These are phyloP conservation scores for Diachasmimorpha longicaudata DNA, from an alignment of 1,140 invertebrate species.

Conservation along the genomic window DNA sequence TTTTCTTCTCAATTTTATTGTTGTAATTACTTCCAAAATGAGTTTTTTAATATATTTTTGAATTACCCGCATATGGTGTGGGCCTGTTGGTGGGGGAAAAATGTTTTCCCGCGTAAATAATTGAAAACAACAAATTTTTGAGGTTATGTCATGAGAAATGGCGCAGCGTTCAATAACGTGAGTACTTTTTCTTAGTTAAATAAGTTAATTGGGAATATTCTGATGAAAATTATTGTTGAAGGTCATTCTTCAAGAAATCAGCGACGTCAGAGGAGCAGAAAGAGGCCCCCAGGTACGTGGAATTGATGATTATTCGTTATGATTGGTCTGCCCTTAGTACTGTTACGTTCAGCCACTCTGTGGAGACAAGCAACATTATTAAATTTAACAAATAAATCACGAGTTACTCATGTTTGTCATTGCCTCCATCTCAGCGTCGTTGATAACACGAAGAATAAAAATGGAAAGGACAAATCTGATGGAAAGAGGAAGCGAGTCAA, in stretches of 20 bases:
- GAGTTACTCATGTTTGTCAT: slow-evolving; percentile 37
- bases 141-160: slow-evolving; percentile 39
- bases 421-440: slow-evolving; percentile 33
- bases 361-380: background rate
- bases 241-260: slow-evolving; percentile 37
- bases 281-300: slow-evolving; percentile 28
- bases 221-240: background rate
- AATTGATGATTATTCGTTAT: slow-evolving; percentile 25
- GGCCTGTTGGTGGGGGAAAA: no score
- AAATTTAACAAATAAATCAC: background rate
- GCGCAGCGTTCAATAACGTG: slow-evolving; percentile 48
- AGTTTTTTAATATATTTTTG: no score
- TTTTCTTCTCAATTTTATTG: no score
- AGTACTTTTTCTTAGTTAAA: slow-evolving; percentile 21
- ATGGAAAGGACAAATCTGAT: slow-evolving; percentile 16
- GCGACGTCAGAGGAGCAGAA: slow-evolving; percentile 24
- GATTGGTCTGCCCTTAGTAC: slow-evolving; percentile 19
- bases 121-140: background rate
- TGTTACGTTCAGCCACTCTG: background rate
- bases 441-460: slow-evolving; percentile 21
- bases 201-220: background rate
- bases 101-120: slow-evolving; percentile 9
- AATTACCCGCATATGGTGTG: no score
- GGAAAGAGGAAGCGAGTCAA: slow-evolving; percentile 34
- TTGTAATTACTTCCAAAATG: no score